These are phyloP conservation scores for Trilocha varians DNA, from an alignment of 2,888 invertebrate genomes.

Conservation along the genomic window DNA sequence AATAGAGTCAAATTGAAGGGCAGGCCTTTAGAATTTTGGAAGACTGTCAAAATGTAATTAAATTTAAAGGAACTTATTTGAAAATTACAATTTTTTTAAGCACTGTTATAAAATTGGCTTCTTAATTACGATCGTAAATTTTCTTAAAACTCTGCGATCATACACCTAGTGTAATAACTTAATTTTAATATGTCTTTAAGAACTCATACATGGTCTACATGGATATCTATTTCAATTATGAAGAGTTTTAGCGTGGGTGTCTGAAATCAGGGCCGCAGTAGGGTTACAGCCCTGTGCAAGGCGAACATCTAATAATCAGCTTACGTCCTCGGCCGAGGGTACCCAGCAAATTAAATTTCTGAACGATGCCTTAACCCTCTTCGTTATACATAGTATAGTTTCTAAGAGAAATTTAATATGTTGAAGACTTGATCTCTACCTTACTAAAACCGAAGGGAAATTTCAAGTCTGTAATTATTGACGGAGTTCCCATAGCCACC, in stretches of 20 bases:
- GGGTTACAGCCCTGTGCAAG: slow-evolving; percentile 4
- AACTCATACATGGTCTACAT: too few relatives aligned
- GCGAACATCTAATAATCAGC: slow-evolving; percentile 9
- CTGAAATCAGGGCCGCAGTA: not conserved
- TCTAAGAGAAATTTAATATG: not conserved
- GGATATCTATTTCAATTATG: not conserved
- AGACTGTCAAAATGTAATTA: not conserved
- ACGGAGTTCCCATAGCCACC: too few relatives aligned
- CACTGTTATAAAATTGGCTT: too few relatives aligned
- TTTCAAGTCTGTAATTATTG: not conserved
- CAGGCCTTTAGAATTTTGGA: not conserved
- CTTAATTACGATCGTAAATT: too few relatives aligned
- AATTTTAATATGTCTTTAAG: too few relatives aligned
- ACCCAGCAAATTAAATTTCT: slow-evolving; percentile 10
- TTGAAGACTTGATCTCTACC: too few relatives aligned
- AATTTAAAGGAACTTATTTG: too few relatives aligned
- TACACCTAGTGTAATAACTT: too few relatives aligned
- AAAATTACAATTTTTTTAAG: too few relatives aligned
- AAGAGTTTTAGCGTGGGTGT: not conserved
- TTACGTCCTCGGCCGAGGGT: slow-evolving; percentile 6
- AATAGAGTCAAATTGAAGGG: too few relatives aligned
- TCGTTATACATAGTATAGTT: not conserved
- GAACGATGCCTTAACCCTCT: not conserved
- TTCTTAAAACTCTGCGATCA: too few relatives aligned
- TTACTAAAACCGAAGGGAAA: not conserved